Conservation (phyloP, 2,113 vertebrate genomes). For the Cyprinodon variegatus region DNA sequence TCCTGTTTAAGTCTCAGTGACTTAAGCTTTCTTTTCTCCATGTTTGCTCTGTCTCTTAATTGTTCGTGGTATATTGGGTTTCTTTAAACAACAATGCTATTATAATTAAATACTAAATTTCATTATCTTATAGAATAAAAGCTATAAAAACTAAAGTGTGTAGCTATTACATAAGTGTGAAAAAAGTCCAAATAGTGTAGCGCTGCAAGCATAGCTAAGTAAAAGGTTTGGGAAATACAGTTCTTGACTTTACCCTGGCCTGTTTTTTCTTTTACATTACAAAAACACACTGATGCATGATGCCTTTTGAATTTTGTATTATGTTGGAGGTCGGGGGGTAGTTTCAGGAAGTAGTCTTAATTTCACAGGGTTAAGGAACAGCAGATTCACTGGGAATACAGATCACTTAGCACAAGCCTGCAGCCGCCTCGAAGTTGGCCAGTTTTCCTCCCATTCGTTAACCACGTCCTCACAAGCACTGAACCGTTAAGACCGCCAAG, state of each 20-base stretch:
- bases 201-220: neutral
- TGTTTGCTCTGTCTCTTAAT: neutral
- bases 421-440: slow-evolving; percentile 88
- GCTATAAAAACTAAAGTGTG: neutral
- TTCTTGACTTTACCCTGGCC: slow-evolving; percentile 73
- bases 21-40: no score
- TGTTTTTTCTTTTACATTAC: slow-evolving; percentile 84
- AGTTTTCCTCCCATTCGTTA: slow-evolving; percentile 91
- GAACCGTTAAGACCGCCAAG: slow-evolving; percentile 88
- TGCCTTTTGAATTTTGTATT: slow-evolving; percentile 99
- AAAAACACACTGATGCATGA: slow-evolving; percentile 97
- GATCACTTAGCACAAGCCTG: slow-evolving; percentile 99
- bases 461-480: slow-evolving; percentile 88
- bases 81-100: neutral
- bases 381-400: slow-evolving; percentile 99
- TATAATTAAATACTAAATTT: neutral
- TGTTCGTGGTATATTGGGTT: neutral
- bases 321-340: slow-evolving; percentile 90
- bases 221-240: slow-evolving; percentile 20
- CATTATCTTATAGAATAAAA: neutral
- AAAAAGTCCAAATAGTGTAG: neutral
- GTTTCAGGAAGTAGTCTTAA: slow-evolving; percentile 99
- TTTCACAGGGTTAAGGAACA: slow-evolving; percentile 99
- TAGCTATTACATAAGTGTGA: neutral
- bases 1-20: no score